phyloP scores from a whole-genome alignment of 2,888 invertebrate genomes.

The Conops quadrifasciatus region DNA sequence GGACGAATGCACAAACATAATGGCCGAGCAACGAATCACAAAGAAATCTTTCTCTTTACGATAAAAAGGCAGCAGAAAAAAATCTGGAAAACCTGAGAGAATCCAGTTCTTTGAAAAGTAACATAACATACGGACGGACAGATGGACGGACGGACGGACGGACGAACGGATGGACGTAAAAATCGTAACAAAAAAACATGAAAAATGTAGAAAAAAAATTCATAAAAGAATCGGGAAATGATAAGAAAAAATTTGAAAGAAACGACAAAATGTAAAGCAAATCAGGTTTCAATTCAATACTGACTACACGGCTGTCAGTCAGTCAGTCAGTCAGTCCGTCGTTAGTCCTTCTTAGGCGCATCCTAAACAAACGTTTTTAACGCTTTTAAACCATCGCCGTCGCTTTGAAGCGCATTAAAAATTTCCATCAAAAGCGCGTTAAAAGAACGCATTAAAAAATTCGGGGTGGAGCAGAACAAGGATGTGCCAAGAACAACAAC shows the following conservation, averaged over 20 bases:
- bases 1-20: slow-evolving; percentile 20
- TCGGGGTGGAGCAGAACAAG: not conserved
- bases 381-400: not conserved
- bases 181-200: no score
- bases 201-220: not conserved
- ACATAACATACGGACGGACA: not conserved
- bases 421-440: not conserved
- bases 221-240: not conserved
- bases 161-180: not conserved
- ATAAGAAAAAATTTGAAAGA: not conserved
- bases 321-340: no score
- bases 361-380: not conserved
- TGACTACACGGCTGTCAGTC: no score
- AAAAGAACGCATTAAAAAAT: not conserved
- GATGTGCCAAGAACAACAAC: not conserved
- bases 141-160: not conserved
- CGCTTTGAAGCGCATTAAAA: not conserved
- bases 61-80: not conserved
- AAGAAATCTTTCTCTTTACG: slow-evolving; percentile 6
- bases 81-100: slow-evolving; percentile 13
- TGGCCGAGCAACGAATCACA: not conserved
- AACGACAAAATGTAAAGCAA: not conserved
- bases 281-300: slow-evolving; percentile 26
- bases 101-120: not conserved
- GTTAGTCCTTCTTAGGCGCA: not conserved